Conservation (phyloP, 2,888 invertebrate genomes). For the Papilio gigon region DNA sequence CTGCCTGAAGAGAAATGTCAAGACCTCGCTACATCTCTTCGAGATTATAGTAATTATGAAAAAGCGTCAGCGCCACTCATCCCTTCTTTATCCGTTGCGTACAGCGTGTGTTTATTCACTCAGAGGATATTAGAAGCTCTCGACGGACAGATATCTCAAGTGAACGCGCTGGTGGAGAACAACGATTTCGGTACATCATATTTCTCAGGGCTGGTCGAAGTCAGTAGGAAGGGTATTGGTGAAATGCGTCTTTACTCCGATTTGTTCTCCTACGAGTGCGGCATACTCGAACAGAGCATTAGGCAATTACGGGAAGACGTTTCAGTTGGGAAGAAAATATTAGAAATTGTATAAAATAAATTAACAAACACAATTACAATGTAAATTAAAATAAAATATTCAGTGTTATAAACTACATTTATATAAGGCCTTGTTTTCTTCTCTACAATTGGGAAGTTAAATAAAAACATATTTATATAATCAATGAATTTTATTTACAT, state of each 20-base stretch:
- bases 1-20: conserved; percentile 70
- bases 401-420: no score
- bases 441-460: conserved; percentile 41
- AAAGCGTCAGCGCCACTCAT: conserved; percentile 84
- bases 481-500: conserved; percentile 72
- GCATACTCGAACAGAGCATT: conserved; percentile 61
- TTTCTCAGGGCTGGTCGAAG: conserved; percentile 61
- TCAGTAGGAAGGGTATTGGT: conserved; percentile 56
- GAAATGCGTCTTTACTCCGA: conserved; percentile 62
- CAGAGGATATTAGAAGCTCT: conserved; percentile 79
- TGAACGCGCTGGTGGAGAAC: conserved; percentile 66
- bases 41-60: conserved; percentile 76
- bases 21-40: conserved; percentile 66
- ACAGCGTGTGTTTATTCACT: conserved; percentile 83
- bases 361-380: neutral
- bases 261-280: conserved; percentile 59
- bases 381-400: neutral
- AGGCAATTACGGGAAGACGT: conserved; percentile 62
- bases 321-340: conserved; percentile 57
- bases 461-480: conserved; percentile 52
- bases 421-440: neutral
- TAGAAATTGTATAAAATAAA: conserved; percentile 55
- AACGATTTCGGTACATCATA: conserved; percentile 69
- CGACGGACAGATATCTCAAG: conserved; percentile 54
- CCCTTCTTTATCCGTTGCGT: conserved; percentile 85